A percentile compares a stretch with the other conserved stretches of the same genome.
phyloP scores from a whole-genome alignment of 2,113 vertebrate genomes.

The Psettodes erumei region DNA sequence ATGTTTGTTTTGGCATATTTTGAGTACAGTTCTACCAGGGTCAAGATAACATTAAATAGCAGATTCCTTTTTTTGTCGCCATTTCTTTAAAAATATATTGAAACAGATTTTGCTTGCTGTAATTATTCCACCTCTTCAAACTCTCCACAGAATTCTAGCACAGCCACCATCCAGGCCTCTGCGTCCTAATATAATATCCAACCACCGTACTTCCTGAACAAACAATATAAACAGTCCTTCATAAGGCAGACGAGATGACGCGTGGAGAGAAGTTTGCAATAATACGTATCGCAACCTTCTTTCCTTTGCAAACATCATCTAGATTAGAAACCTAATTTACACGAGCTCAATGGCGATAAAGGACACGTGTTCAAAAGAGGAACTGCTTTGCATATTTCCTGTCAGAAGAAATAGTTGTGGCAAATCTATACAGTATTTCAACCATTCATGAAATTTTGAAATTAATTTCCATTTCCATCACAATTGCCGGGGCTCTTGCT shows the following conservation, averaged over 20 bases:
- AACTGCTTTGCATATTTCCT: background rate
- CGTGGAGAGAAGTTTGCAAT: background rate
- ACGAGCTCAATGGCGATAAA: background rate
- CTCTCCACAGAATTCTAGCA: background rate
- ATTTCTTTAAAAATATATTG: no score
- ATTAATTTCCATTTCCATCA: constrained; percentile 8
- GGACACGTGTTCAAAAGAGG: background rate
- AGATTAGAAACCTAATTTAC: background rate
- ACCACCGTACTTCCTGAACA: background rate
- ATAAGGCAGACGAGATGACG: background rate
- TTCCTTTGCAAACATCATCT: constrained; percentile 2
- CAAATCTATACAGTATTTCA: background rate
- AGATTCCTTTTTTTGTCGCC: no score
- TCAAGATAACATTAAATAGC: no score
- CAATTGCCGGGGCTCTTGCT: background rate
- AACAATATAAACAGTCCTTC: background rate
- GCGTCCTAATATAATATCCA: background rate
- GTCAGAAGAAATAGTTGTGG: background rate
- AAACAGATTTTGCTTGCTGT: constrained; percentile 1
- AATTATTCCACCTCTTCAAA: background rate
- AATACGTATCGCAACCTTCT: no score
- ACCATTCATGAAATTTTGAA: background rate
- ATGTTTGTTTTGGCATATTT: background rate
- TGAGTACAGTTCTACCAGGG: no score
- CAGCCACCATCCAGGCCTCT: background rate